Percentiles rank a stretch among this genome's conserved stretches.
phyloP scores from a whole-genome alignment of 1,140 invertebrate species.

The Drosophila lacteicornis region DNA sequence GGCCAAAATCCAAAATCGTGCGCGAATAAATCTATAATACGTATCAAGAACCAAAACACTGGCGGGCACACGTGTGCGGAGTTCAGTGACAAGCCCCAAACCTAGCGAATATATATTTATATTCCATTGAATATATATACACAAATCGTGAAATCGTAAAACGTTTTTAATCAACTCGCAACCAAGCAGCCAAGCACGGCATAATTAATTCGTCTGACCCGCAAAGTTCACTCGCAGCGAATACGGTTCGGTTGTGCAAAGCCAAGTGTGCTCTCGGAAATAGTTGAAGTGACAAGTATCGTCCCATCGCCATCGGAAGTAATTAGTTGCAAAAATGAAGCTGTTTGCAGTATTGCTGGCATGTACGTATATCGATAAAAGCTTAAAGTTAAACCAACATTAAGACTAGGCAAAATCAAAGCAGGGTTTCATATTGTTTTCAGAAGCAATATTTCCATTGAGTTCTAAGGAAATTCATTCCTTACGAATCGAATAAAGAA shows the following conservation, averaged over 20 bases:
- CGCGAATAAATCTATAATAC: conserved; percentile 49
- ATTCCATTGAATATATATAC: conserved; percentile 40
- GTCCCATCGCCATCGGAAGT: conserved; percentile 17
- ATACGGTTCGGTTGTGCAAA: conserved; percentile 57
- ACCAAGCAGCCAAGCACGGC: conserved; percentile 39
- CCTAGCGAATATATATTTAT: conserved; percentile 27
- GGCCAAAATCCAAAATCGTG: conserved; percentile 38
- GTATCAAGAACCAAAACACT: conserved; percentile 32
- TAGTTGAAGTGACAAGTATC: conserved; percentile 31
- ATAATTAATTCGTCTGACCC: conserved; percentile 70
- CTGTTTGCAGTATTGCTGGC: conserved; percentile 77
- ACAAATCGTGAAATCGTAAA: conserved; percentile 59
- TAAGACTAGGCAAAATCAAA: not conserved
- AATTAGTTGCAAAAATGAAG: conserved; percentile 67
- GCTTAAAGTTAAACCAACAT: not conserved
- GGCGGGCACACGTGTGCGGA: conserved; percentile 65
- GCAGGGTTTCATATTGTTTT: no score
- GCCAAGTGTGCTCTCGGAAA: conserved; percentile 40
- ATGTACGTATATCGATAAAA: conserved; percentile 48
- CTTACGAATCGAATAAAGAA: not conserved
- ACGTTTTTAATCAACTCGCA: conserved; percentile 58
- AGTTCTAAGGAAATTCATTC: not conserved
- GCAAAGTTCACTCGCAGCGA: conserved; percentile 57
- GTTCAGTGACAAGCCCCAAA: conserved; percentile 72
- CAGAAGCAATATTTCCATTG: no score